Evolutionary conservation across 2,888 invertebrate genomes (phyloP).

Genomic region (Notocelia uddmanniana): DNA sequence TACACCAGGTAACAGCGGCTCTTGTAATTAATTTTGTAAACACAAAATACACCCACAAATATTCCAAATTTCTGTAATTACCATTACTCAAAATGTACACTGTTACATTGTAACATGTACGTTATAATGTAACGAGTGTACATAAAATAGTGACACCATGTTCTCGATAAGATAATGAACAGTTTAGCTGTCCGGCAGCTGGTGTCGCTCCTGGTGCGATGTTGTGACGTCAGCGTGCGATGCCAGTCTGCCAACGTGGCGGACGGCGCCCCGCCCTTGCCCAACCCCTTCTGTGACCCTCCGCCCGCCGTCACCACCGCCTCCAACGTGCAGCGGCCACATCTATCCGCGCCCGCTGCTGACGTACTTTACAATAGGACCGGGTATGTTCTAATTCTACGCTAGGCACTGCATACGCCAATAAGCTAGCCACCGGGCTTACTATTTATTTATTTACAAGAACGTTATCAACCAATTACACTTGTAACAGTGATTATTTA

Average conservation of each 20-base stretch:
- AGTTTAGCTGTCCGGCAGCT: slow-evolving; percentile 69
- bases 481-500: too few species aligned
- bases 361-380: slow-evolving; percentile 94
- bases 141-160: too few species aligned
- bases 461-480: too few species aligned
- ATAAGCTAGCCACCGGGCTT: too few species aligned
- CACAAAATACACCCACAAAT: too few species aligned
- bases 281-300: slow-evolving; percentile 90
- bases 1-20: slow-evolving; percentile 90
- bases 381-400: slow-evolving; percentile 77
- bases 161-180: neutral
- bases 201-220: slow-evolving; percentile 95
- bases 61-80: too few species aligned
- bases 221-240: slow-evolving; percentile 93
- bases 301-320: slow-evolving; percentile 69
- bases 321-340: slow-evolving; percentile 59
- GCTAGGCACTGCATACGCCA: too few species aligned
- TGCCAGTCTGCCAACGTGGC: slow-evolving; percentile 85
- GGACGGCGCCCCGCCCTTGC: slow-evolving; percentile 86
- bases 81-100: too few species aligned
- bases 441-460: too few species aligned
- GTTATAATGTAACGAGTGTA: too few species aligned
- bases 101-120: too few species aligned
- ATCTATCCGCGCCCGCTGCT: slow-evolving; percentile 87
- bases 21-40: too few species aligned